phyloP scores from a whole-genome alignment of 1,140 invertebrate species.

The Lordiphosa collinella region DNA sequence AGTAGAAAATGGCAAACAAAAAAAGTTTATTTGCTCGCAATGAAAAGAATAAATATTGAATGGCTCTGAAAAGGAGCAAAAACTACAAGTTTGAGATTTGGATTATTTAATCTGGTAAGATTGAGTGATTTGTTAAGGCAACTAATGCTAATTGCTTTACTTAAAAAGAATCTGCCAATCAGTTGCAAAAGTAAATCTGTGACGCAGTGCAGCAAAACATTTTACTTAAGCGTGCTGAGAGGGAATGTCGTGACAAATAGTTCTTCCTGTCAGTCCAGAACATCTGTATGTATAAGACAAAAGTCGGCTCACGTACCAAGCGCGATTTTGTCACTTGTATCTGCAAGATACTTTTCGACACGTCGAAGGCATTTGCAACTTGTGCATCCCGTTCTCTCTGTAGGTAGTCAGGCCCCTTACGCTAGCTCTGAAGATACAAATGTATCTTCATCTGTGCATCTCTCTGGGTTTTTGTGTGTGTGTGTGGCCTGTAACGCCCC shows the following conservation, averaged over 20 bases:
- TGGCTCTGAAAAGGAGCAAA: background rate
- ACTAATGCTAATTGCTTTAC: too few relatives aligned
- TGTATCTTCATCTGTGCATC: conserved; percentile 30
- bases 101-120: background rate
- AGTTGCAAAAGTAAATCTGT: conserved; percentile 33
- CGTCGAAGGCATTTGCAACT: conserved; percentile 60
- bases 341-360: conserved; percentile 52
- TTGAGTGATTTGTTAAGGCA: background rate
- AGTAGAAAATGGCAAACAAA: conserved; percentile 8
- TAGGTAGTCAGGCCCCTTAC: conserved; percentile 3
- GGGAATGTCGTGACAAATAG: conserved; percentile 73
- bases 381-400: conserved; percentile 17
- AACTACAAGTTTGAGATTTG: too few relatives aligned
- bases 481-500: conserved; percentile 66
- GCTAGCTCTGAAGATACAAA: conserved; percentile 41
- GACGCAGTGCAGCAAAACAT: conserved; percentile 14
- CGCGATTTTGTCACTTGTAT: conserved; percentile 64
- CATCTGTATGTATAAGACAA: conserved; percentile 27
- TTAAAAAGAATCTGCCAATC: too few relatives aligned
- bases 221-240: conserved; percentile 59
- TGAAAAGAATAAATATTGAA: conserved; percentile 3
- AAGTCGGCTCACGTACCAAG: conserved; percentile 45
- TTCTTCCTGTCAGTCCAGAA: conserved; percentile 35
- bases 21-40: conserved; percentile 9
- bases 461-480: conserved; percentile 14